Base-by-base conservation (phyloP, 1,140 invertebrate genomes). In the Phthorimaea operculella region DNA sequence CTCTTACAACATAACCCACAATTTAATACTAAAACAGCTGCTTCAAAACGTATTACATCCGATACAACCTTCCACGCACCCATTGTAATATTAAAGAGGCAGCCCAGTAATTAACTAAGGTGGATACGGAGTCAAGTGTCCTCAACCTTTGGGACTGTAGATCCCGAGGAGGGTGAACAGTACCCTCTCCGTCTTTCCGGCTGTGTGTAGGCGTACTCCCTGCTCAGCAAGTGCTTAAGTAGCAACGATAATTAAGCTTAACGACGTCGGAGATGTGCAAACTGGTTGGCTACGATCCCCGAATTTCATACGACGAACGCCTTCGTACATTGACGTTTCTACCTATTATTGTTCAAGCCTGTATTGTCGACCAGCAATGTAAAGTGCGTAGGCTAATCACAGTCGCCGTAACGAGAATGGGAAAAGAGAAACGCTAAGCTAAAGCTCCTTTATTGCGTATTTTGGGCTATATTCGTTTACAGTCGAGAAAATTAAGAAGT, bases 211-310 rank as follows among this genome's bases (percentile, higher is more conserved):
- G 21, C 21, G 21, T 28, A 28, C 21, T 28, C 21, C 21, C 21
- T 36, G 57, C 52, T 54, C 58, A 59, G 60, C 50, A 33, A 60
- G 54, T 64, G 57, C 70, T 66, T 67, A 77, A 75, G 71, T 71
- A 70, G 72, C 71, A 69, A 79, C 74, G 62, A 78, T 74, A 79
- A 80, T 83, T 78, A 83, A 70, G 66, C 63, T 66, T 64, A 78
- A 83, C 69, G 71, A 72, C 55, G 70, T 73, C 59, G 64, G 68
- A 73, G 68, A 80, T 73, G 77, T 78, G 73, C 63, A 66, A 83
- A 79, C 70, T 74, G 21, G 21, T 28, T 28, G 21, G 21, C 2
- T 28, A 28, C 21, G 6, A 28, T 28, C 6, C 21, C 21, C 21
- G 2, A 28, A 28, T 28, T 28, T 28, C 21, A 28, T 28, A 28